Base-by-base conservation (phyloP, 2,888 invertebrate species). In the Alviniconcha strummeri region DNA sequence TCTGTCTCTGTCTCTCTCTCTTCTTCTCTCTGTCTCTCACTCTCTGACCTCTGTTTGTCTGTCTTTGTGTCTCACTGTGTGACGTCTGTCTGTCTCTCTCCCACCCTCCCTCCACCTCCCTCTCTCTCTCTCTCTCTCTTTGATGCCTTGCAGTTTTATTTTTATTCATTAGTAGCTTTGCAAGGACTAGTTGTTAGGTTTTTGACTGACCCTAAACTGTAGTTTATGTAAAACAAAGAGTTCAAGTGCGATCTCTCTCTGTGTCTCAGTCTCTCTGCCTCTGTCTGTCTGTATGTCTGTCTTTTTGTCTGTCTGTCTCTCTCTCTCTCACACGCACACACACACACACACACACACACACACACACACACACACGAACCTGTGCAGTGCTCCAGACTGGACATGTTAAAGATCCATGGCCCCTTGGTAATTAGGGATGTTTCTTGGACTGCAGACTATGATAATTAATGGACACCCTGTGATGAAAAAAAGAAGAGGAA, bases 201-300 rank as follows among this genome's bases (percentile, higher is more conserved):
- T 36, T 36, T 36, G 36, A 36, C 36, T 36, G 36, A 36, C 36
- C 36, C 36, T 36, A 36, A 36, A 36, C 36, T 36, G 36, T 36
- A 3, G 36, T 36, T 36, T 36, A 36, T 36, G 36, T 36, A 36
- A 36, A 36, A 36, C 3, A 36, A 36, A 36, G 36, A 36, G 36
- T 36, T 36, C 36, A 36, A 36, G 36, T 3, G 36, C 3, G 36
- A 36, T 36, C 36, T 36, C 36, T 36, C 36, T 36, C 36, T 36
- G 69, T 83, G 56, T 78, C 56, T 69, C 81, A 81, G 11, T 76
- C 77, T 80, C 77, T 81, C 80, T 81, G 69, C 76, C 76, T 76
- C 76, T 80, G 13, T 74, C n/a, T 76, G 19, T 80, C 75, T 81
- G 19, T 81, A 69, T 64, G 11, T 75, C 80, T 80, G 1, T 75